Conservation (phyloP, 2,113 vertebrate genomes). For the Guaruba guarouba region DNA sequence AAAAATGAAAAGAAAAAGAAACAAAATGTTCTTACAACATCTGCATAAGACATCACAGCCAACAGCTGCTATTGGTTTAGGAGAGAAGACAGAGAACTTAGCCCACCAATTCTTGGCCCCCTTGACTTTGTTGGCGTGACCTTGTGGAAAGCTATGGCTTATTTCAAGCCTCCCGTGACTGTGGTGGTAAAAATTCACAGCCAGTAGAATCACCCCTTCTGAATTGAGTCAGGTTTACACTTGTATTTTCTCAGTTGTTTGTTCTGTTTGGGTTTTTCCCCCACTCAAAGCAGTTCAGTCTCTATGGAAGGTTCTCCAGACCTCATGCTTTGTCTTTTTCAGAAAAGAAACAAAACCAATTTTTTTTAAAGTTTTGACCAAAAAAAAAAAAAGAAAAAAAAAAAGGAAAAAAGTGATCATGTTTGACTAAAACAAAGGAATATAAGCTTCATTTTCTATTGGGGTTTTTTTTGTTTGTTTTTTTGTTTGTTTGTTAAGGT, state of each 20-base stretch:
- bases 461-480: background rate
- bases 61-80: constrained; percentile 74
- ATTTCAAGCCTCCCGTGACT: constrained; percentile 62
- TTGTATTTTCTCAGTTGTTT: constrained; percentile 28
- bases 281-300: constrained; percentile 59
- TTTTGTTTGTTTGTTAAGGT: background rate
- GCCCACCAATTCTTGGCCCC: constrained; percentile 53
- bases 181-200: constrained; percentile 68
- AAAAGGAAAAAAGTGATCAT: constrained; percentile 4
- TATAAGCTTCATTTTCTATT: constrained; percentile 64
- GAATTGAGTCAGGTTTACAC: constrained; percentile 71
- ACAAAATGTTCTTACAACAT: constrained; percentile 62
- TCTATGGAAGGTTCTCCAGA: constrained; percentile 73
- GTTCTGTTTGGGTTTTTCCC: background rate
- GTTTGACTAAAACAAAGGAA: constrained; percentile 64
- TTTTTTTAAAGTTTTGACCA: constrained; percentile 85
- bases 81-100: constrained; percentile 64
- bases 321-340: constrained; percentile 76
- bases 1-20: constrained; percentile 24
- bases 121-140: constrained; percentile 67
- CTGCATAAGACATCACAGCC: constrained; percentile 71
- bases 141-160: constrained; percentile 64
- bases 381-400: constrained; percentile 76
- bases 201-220: constrained; percentile 68
- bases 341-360: constrained; percentile 1